These are phyloP conservation scores for Caradrina clavipalpis DNA, from an alignment of 2,888 invertebrate species.

Conservation along the genomic window DNA sequence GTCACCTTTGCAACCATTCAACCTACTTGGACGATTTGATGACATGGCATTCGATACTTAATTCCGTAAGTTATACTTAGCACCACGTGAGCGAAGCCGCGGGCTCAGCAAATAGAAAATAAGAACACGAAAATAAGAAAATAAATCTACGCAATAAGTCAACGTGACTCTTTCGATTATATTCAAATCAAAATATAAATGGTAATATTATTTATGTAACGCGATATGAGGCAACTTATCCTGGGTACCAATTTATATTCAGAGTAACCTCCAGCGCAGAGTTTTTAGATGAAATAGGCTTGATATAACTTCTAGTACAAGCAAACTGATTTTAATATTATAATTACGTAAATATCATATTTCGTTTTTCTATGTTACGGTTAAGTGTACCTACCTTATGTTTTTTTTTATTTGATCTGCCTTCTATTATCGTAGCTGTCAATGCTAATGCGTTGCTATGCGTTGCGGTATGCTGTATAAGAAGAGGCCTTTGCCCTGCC, in stretches of 20 bases:
- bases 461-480: too few relatives aligned
- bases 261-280: slow-evolving; percentile 19
- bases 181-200: slow-evolving; percentile 52
- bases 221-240: slow-evolving; percentile 39
- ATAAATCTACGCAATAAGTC: slow-evolving; percentile 34
- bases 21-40: too few relatives aligned
- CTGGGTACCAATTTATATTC: slow-evolving; percentile 45
- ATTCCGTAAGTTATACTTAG: too few relatives aligned
- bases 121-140: slow-evolving; percentile 5
- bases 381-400: background rate
- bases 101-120: background rate
- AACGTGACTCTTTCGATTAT: slow-evolving; percentile 51
- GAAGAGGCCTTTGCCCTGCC: too few relatives aligned
- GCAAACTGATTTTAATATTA: slow-evolving; percentile 25
- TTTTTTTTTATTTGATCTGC: too few relatives aligned
- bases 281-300: slow-evolving; percentile 37
- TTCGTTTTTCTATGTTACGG: background rate
- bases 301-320: slow-evolving; percentile 24
- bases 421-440: too few relatives aligned
- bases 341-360: slow-evolving; percentile 17
- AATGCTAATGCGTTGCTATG: too few relatives aligned
- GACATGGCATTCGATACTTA: too few relatives aligned
- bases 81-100: too few relatives aligned
- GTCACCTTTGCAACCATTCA: too few relatives aligned
- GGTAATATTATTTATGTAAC: slow-evolving; percentile 50